Evolutionary conservation across 35 echinoderm and acorn worm genomes (phyloP).

Genomic region (Diadema setosum): DNA sequence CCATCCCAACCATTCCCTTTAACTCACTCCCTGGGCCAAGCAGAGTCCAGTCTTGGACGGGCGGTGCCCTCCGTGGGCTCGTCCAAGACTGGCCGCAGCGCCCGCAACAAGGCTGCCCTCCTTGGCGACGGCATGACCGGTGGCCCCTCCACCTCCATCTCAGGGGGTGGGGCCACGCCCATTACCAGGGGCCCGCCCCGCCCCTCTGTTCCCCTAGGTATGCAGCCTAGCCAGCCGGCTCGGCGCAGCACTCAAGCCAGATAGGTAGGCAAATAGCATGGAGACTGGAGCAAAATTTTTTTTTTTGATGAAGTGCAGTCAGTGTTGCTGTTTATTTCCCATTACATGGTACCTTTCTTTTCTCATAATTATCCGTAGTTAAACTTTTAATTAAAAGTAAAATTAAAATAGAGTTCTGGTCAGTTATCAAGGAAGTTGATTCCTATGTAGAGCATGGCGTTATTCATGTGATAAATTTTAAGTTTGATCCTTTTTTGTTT

Average conservation of each 20-base stretch:
- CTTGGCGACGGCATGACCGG: not conserved
- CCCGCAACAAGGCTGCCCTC: not conserved
- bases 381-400: too few species aligned
- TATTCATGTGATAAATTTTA: too few species aligned
- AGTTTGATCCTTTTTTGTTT: too few species aligned
- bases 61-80: not conserved
- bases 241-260: constrained; percentile 20
- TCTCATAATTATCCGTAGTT: too few species aligned
- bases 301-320: not conserved
- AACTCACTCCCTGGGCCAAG: not conserved
- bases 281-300: too few species aligned
- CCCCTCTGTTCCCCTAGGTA: not conserved
- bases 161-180: not conserved
- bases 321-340: not conserved
- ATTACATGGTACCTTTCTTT: too few species aligned
- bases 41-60: not conserved
- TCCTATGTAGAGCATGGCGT: too few species aligned
- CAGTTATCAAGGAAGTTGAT: too few species aligned
- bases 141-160: not conserved
- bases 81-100: not conserved
- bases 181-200: not conserved
- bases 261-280: constrained; percentile 18
- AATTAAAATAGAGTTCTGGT: too few species aligned
- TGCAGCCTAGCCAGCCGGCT: not conserved
- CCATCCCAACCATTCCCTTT: too few species aligned